A percentile compares a stretch with the other conserved stretches of the same genome.
These are phyloP conservation scores for Conus canariensis DNA, from an alignment of 2,888 invertebrate genomes.

Conservation along the genomic window DNA sequence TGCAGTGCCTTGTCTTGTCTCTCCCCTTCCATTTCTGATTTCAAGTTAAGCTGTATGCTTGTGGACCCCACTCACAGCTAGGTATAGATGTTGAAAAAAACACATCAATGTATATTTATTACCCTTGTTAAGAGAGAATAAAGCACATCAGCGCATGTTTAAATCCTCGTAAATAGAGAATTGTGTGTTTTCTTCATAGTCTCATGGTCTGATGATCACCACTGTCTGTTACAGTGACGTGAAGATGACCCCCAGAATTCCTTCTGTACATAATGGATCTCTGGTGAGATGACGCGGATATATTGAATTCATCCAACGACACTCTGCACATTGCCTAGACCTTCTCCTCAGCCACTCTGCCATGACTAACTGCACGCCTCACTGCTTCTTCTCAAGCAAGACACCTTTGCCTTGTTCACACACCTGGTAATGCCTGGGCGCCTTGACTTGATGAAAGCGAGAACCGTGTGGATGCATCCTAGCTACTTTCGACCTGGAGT, in stretches of 20 bases:
- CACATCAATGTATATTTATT: too few species aligned
- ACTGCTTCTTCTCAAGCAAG: background rate
- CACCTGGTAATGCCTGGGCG: background rate
- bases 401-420: background rate
- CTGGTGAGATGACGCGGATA: conserved; percentile 24
- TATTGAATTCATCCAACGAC: conserved; percentile 9
- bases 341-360: background rate
- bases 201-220: too few species aligned
- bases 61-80: too few species aligned
- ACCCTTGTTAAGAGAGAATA: too few species aligned
- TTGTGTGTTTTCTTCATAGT: too few species aligned
- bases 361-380: background rate
- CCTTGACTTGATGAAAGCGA: background rate
- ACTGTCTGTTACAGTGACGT: conserved; percentile 27
- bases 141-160: too few species aligned
- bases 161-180: too few species aligned
- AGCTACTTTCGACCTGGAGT: conserved; percentile 9
- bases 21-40: too few species aligned
- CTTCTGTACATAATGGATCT: conserved; percentile 22
- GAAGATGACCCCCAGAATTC: conserved; percentile 14
- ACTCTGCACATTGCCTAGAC: background rate
- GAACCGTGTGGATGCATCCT: conserved; percentile 21
- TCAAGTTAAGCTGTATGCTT: too few species aligned
- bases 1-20: too few species aligned
- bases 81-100: too few species aligned